phyloP scores from a whole-genome alignment of 2,888 invertebrate species.

The Drosophila yooni region DNA sequence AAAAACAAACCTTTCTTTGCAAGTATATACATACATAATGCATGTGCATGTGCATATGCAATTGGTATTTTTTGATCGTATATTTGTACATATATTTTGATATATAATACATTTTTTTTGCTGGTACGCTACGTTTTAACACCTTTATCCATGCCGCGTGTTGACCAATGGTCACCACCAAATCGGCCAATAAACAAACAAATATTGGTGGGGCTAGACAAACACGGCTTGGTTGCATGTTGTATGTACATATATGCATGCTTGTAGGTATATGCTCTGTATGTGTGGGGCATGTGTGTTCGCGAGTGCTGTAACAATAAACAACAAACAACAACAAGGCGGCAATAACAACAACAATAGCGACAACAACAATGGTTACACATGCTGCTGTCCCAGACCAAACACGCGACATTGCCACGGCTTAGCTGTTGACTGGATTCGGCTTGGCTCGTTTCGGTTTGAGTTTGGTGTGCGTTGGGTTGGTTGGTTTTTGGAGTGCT shows the following conservation, averaged over 20 bases:
- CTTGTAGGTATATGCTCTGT: not conserved
- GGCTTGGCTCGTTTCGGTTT: not conserved
- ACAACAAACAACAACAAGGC: constrained; percentile 64
- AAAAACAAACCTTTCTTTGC: not conserved
- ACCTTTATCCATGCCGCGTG: constrained; percentile 41
- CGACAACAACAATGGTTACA: constrained; percentile 58
- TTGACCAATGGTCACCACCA: constrained; percentile 69
- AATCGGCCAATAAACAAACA: constrained; percentile 82
- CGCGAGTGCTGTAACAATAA: constrained; percentile 71
- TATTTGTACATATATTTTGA: not conserved
- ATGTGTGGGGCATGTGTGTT: constrained; percentile 30
- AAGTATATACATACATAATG: not conserved
- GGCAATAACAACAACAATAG: constrained; percentile 21
- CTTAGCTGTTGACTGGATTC: constrained; percentile 20
- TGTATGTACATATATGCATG: not conserved
- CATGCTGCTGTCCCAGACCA: constrained; percentile 51
- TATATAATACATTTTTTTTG: not conserved
- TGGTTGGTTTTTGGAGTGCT: constrained; percentile 16
- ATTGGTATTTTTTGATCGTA: constrained; percentile 8
- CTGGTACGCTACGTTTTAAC: constrained; percentile 43
- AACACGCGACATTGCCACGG: constrained; percentile 73
- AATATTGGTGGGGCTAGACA: constrained; percentile 69
- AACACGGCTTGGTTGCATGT: constrained; percentile 44
- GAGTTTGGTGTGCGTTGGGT: constrained; percentile 1
- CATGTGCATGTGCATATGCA: constrained; percentile 6